Conservation (phyloP, 2,113 vertebrate genomes). For the Halichoerus grypus region DNA sequence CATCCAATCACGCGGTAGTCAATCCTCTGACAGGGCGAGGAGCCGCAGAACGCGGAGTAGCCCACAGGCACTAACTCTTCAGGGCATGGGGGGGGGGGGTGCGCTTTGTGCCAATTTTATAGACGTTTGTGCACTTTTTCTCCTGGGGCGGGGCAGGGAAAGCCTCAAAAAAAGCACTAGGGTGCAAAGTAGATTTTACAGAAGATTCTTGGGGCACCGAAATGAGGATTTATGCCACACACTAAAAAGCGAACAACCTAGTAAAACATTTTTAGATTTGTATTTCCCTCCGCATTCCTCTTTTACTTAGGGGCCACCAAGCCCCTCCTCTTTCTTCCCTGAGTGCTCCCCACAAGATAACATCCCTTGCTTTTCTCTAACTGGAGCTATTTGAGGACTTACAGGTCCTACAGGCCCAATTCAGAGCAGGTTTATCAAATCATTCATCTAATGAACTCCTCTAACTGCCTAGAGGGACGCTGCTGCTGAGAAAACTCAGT, state of each 20-base stretch:
- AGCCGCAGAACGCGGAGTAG: not conserved
- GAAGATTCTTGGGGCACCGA: conserved; percentile 45
- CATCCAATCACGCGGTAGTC: not conserved
- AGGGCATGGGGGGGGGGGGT: too few relatives aligned
- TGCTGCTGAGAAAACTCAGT: conserved; percentile 35
- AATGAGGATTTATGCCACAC: conserved; percentile 53
- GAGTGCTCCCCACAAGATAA: not conserved
- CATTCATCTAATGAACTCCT: conserved; percentile 73
- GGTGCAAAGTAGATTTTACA: conserved; percentile 56
- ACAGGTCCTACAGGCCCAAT: conserved; percentile 43
- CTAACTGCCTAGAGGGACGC: conserved; percentile 55
- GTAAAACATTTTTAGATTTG: not conserved
- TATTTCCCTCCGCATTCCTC: not conserved
- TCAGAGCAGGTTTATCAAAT: conserved; percentile 66
- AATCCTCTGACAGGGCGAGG: not conserved
- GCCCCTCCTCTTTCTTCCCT: not conserved
- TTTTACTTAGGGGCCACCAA: not conserved
- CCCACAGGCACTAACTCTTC: conserved; percentile 24
- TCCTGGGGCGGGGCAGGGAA: not conserved
- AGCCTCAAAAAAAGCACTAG: conserved; percentile 33
- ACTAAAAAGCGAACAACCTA: conserved; percentile 30
- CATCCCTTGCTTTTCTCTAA: not conserved
- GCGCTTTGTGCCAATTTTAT: conserved; percentile 49
- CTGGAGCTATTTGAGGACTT: conserved; percentile 32
- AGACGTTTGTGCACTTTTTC: conserved; percentile 29